phyloP scores from a whole-genome alignment of 2,797 vertebrate species.

The Falco cherrug region DNA sequence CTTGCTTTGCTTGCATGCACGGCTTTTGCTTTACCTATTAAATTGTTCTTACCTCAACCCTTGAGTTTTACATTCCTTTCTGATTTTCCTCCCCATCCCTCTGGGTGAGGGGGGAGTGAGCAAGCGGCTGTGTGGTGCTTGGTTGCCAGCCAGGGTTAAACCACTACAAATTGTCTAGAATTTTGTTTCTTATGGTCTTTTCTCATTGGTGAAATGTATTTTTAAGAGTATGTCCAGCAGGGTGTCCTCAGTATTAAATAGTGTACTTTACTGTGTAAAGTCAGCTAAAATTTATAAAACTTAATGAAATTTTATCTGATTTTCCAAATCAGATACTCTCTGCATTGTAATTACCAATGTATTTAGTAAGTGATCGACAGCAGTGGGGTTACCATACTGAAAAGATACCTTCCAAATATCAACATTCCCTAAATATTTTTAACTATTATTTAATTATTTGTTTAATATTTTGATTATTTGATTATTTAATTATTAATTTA shows the following conservation, averaged over 20 bases:
- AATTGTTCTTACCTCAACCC: too few relatives aligned
- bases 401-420: neutral
- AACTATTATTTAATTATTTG: too few relatives aligned
- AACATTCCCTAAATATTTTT: neutral
- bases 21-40: too few relatives aligned
- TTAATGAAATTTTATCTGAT: neutral
- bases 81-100: too few relatives aligned
- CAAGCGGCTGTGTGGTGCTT: too few relatives aligned
- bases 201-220: neutral
- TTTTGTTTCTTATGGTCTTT: neutral
- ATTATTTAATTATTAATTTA: too few relatives aligned
- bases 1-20: too few relatives aligned
- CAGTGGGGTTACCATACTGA: neutral
- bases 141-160: too few relatives aligned
- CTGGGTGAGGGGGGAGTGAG: too few relatives aligned
- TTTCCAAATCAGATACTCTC: neutral
- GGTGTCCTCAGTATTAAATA: neutral
- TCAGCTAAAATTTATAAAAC: neutral
- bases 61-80: too few relatives aligned
- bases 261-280: neutral
- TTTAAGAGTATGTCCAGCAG: neutral
- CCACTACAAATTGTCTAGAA: too few relatives aligned
- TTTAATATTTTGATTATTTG: too few relatives aligned
- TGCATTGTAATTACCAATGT: neutral
- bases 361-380: neutral